Percentiles rank a stretch among this genome's conserved stretches.
phyloP scores from a whole-genome alignment of 2,113 vertebrate genomes.

The Boulengeromyrus knoepffleri region DNA sequence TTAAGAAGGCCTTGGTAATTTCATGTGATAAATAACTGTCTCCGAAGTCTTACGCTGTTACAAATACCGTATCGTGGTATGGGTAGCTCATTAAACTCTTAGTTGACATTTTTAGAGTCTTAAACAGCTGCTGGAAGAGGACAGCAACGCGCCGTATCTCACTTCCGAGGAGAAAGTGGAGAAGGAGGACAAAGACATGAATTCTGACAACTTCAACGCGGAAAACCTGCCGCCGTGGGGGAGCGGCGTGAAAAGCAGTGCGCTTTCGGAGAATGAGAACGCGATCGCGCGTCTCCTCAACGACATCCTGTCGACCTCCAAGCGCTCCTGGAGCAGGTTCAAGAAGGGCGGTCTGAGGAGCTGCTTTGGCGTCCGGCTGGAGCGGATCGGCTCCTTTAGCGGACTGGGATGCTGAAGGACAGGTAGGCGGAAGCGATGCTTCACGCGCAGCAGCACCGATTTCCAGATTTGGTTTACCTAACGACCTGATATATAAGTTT shows the following conservation, averaged over 20 bases:
- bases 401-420: constrained; percentile 62
- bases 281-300: constrained; percentile 47
- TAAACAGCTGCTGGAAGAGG: constrained; percentile 52
- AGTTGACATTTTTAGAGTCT: constrained; percentile 41
- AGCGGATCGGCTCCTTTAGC: constrained; percentile 68
- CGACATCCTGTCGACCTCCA: constrained; percentile 55
- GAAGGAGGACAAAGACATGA: constrained; percentile 22
- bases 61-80: not conserved
- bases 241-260: constrained; percentile 31
- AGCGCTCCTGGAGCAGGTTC: constrained; percentile 58
- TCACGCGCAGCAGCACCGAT: not conserved
- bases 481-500: not conserved
- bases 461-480: not conserved
- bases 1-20: not conserved
- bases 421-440: constrained; percentile 11
- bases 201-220: constrained; percentile 31
- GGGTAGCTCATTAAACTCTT: not conserved
- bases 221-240: constrained; percentile 32
- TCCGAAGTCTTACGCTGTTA: not conserved
- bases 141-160: constrained; percentile 33
- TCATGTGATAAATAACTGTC: not conserved
- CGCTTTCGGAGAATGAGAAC: constrained; percentile 33
- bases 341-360: constrained; percentile 63
- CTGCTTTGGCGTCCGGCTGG: constrained; percentile 67
- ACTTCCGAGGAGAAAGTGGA: constrained; percentile 32